These are phyloP conservation scores for Nothocercus julius DNA, from an alignment of 2,113 vertebrate genomes.

Conservation along the genomic window DNA sequence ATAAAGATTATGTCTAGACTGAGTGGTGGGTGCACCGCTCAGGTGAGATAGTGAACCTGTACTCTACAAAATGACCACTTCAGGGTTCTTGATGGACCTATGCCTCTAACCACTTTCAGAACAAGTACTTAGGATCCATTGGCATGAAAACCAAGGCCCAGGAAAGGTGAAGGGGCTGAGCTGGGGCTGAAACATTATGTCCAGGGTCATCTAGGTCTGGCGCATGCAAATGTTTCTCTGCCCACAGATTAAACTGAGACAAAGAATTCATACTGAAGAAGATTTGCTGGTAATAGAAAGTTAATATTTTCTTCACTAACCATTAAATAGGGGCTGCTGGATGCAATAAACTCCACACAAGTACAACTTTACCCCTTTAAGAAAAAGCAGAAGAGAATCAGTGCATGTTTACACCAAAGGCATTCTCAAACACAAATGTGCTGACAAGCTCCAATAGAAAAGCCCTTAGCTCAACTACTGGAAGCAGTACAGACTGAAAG, in stretches of 20 bases:
- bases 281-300: background rate
- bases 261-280: background rate
- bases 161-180: background rate
- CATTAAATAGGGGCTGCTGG: background rate
- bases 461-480: background rate
- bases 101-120: background rate
- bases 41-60: background rate
- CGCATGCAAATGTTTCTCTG: background rate
- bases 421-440: background rate
- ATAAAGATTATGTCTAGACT: background rate
- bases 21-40: background rate
- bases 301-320: background rate
- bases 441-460: background rate
- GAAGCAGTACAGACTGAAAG: background rate
- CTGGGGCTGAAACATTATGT: background rate
- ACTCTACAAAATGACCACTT: background rate
- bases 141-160: background rate
- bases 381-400: background rate
- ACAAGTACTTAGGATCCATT: background rate
- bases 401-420: background rate
- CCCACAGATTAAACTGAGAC: background rate
- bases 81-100: fast-evolving
- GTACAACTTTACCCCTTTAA: background rate
- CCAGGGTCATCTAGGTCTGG: background rate
- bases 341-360: background rate